Conservation (phyloP, 2,797 vertebrate species). For the Cirrhinus mrigala region DNA sequence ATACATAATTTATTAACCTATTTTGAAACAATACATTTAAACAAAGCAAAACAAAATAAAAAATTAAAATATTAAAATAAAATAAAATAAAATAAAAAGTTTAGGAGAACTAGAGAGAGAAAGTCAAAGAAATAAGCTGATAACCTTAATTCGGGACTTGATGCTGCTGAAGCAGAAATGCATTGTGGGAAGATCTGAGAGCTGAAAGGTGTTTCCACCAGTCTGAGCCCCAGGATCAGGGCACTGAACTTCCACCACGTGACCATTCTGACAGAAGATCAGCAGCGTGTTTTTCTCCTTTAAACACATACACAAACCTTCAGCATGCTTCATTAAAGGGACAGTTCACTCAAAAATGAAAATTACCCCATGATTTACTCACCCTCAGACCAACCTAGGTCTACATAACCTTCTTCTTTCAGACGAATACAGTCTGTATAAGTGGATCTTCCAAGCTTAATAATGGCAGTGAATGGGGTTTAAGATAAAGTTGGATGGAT, state of each 20-base stretch:
- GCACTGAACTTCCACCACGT: conserved; percentile 82
- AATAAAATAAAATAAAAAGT: background rate
- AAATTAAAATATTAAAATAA: background rate
- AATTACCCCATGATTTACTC: no score
- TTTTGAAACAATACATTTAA: no score
- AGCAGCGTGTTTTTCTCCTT: conserved; percentile 84
- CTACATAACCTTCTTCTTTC: no score
- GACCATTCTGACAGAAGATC: conserved; percentile 87
- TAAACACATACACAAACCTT: conserved; percentile 42
- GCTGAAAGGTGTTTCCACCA: conserved; percentile 76
- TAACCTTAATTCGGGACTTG: conserved; percentile 89
- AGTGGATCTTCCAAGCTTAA: no score
- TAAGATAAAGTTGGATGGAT: no score
- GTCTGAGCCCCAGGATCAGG: conserved; percentile 69
- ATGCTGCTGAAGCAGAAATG: conserved; percentile 90
- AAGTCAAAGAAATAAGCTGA: background rate
- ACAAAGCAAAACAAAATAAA: background rate
- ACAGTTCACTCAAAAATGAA: no score
- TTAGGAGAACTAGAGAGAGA: background rate
- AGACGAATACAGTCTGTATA: no score
- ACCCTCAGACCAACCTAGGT: no score
- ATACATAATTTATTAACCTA: no score
- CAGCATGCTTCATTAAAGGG: background rate
- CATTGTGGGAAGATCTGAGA: conserved; percentile 75
- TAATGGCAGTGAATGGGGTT: no score